Conservation (phyloP, 2,797 vertebrate genomes). For the Bovichtus variegatus region DNA sequence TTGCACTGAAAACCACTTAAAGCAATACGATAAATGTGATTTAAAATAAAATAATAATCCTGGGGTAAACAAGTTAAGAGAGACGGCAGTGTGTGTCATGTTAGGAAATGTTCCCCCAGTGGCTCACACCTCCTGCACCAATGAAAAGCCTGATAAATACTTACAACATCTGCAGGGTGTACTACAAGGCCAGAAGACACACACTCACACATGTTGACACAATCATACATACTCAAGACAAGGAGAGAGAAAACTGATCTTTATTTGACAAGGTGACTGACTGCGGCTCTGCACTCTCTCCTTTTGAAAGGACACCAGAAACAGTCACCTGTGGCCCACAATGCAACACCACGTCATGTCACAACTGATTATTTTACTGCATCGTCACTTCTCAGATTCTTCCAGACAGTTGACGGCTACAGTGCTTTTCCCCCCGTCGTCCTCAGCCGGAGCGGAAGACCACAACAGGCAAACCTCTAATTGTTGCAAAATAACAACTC, state of each 20-base stretch:
- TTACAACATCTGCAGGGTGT: constrained; percentile 47
- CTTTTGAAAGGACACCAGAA: constrained; percentile 51
- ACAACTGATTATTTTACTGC: constrained; percentile 36
- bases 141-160: constrained; percentile 51
- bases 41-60: constrained; percentile 25
- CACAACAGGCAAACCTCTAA: constrained; percentile 36
- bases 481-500: constrained; percentile 48
- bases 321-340: constrained; percentile 58
- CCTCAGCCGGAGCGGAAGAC: constrained; percentile 9
- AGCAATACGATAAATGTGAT: not conserved
- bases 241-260: constrained; percentile 15
- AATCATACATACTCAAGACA: constrained; percentile 17
- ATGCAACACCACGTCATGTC: constrained; percentile 51
- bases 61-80: constrained; percentile 14
- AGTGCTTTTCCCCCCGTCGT: constrained; percentile 1
- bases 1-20: not conserved
- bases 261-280: constrained; percentile 26
- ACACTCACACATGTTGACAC: constrained; percentile 27
- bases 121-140: constrained; percentile 38
- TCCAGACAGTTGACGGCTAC: constrained; percentile 11
- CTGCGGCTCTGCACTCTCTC: constrained; percentile 33
- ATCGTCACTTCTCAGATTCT: constrained; percentile 36
- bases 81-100: constrained; percentile 25
- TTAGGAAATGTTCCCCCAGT: constrained; percentile 28
- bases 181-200: constrained; percentile 5